These are phyloP conservation scores for Corbicula japonica DNA, from an alignment of 2,888 invertebrate genomes.

Conservation along the genomic window DNA sequence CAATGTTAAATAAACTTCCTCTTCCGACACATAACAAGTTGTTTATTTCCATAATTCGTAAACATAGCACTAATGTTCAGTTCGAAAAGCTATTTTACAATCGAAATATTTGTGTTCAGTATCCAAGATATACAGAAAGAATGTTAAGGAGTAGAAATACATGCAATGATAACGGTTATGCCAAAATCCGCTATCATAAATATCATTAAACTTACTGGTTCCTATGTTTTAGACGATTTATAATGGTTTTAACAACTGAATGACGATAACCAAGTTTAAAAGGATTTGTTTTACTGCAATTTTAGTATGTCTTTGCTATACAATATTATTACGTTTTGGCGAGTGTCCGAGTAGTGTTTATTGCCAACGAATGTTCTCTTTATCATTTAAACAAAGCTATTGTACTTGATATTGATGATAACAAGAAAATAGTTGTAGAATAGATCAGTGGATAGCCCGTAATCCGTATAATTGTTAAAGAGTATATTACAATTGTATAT, in stretches of 20 bases:
- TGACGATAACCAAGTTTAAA: constrained; percentile 25
- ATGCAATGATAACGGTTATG: too few species aligned
- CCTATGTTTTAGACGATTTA: constrained; percentile 6
- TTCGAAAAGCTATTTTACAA: background rate
- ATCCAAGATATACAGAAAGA: constrained; percentile 28
- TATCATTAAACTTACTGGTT: constrained; percentile 14
- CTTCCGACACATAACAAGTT: constrained; percentile 28
- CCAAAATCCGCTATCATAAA: constrained; percentile 33
- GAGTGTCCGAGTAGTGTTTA: constrained; percentile 36
- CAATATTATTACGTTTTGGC: constrained; percentile 36
- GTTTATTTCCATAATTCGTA: constrained; percentile 36
- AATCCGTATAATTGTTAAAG: too few species aligned
- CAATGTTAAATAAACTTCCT: too few species aligned
- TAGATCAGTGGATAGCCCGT: too few species aligned
- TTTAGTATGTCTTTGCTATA: constrained; percentile 14
- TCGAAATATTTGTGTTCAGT: constrained; percentile 9
- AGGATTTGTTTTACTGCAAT: constrained; percentile 9
- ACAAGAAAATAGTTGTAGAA: constrained; percentile 3
- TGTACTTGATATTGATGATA: constrained; percentile 34
- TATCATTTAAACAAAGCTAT: constrained; percentile 27
- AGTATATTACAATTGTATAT: too few species aligned
- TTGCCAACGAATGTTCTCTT: constrained; percentile 27
- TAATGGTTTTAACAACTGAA: constrained; percentile 14
- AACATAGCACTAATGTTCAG: constrained; percentile 10
- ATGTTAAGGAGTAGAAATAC: too few species aligned